Conservation (phyloP, 2,888 invertebrate genomes). For the Lasioglossum zephyrum region DNA sequence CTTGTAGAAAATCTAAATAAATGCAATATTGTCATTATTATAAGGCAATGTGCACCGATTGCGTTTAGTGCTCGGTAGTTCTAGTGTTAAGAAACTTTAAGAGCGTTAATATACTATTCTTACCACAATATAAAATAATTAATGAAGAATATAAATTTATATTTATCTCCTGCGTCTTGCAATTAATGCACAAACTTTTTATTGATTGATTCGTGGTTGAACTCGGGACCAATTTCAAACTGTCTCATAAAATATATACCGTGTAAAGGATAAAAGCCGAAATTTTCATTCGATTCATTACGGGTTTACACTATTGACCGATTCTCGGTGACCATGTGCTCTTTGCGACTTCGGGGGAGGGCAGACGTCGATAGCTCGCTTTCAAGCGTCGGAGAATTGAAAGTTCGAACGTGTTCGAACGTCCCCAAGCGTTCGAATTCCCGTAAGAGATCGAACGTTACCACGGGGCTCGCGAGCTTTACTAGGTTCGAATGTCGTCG, state of each 20-base stretch:
- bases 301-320: not conserved
- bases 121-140: too few species aligned
- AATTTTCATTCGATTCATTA: not conserved
- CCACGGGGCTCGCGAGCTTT: not conserved
- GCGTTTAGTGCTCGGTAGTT: too few species aligned
- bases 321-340: conserved; percentile 2
- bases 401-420: conserved; percentile 12
- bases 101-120: too few species aligned
- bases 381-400: conserved; percentile 11
- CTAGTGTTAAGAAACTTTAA: too few species aligned
- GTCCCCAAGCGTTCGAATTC: conserved; percentile 11
- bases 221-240: not conserved
- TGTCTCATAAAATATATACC: not conserved
- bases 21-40: too few species aligned
- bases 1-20: too few species aligned
- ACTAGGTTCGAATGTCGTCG: not conserved
- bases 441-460: conserved; percentile 12
- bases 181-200: too few species aligned
- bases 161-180: too few species aligned
- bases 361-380: not conserved
- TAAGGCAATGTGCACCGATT: too few species aligned
- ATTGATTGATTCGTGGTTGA: too few species aligned
- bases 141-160: too few species aligned
- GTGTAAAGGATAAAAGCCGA: not conserved
- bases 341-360: not conserved